A percentile compares a stretch with the other conserved stretches of the same genome.
phyloP scores from a whole-genome alignment of 2,888 invertebrate species.

The Euproctis similis region DNA sequence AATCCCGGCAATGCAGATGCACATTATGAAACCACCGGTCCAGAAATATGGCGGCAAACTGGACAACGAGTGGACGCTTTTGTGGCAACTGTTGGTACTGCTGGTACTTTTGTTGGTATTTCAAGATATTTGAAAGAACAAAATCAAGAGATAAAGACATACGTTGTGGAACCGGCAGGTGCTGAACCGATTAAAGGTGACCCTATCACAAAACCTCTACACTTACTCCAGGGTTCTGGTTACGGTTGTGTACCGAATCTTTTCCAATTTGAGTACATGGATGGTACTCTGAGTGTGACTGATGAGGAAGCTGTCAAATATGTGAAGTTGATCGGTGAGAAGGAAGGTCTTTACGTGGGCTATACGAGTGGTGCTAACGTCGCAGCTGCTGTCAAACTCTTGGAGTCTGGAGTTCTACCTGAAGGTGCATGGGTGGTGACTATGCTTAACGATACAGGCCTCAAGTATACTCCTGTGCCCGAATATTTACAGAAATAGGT shows the following conservation, averaged over 20 bases:
- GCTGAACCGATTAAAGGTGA: conserved; percentile 59
- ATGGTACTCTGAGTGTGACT: conserved; percentile 51
- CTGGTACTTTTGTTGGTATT: conserved; percentile 58
- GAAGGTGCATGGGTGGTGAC: conserved; percentile 62
- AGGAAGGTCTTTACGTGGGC: conserved; percentile 62
- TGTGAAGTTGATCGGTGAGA: conserved; percentile 49
- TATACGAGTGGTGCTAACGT: conserved; percentile 66
- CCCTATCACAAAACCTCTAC: conserved; percentile 56
- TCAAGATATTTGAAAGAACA: conserved; percentile 57
- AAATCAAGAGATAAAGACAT: conserved; percentile 45
- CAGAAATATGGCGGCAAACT: conserved; percentile 66
- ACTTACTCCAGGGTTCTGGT: conserved; percentile 63
- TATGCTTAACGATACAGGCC: conserved; percentile 51
- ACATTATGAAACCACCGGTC: conserved; percentile 59
- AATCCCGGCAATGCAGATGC: conserved; percentile 47
- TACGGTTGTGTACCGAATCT: conserved; percentile 58
- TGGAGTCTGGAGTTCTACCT: conserved; percentile 52
- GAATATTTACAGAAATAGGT: no score
- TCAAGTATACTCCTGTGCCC: conserved; percentile 41
- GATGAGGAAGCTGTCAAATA: conserved; percentile 57
- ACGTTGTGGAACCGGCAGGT: conserved; percentile 58
- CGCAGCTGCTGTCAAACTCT: conserved; percentile 56
- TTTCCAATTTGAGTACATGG: conserved; percentile 54
- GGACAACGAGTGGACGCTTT: conserved; percentile 61
- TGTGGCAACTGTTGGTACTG: conserved; percentile 58